Evolutionary conservation across 2,113 vertebrate species (phyloP), one percentile per base, ranked within the genome.

Genomic region (Perca fluviatilis): DNA sequence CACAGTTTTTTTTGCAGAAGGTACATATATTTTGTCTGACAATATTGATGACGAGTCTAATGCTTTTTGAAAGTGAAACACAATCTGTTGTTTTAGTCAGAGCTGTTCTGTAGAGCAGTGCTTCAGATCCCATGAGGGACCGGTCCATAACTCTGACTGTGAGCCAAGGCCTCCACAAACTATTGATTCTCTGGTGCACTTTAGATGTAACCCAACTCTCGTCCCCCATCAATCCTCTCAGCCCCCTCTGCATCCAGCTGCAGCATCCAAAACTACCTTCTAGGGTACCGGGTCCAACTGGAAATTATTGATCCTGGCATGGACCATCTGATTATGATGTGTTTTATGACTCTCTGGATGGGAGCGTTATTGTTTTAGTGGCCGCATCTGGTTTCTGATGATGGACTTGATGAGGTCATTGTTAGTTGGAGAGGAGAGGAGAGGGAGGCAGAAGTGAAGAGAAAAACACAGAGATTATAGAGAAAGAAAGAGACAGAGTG

Each of bases 181-280:
- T 83, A 93, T 93, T 33, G 93, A 94, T 93, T 74, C 88, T 71
- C 80, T 51, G 49, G 83, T 89, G 93, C 93, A 93, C 93, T 94
- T 93, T 93, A 93, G 86, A 86, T 91, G 93, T 89, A 94, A 94
- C 91, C 91, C 85, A 81, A 93, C 91, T 87, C 93, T 71, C 64
- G 14, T 61, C 80, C 79, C 25, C 84, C 90, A 86, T 85, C 86
- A 83, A 71, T 86, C 80, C 90, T 54, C 76, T 72, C 85, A 77
- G 8, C 80, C 79, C 63, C 77, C 54, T 72, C 74, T 66, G 74
- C 66, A 56, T 80, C 92, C 79, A 51, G n/a, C 84, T 77, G 83
- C 80, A 85, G 84, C 89, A 90, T 89, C 92, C 83, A 88, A 86
- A 90, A 64, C 74, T 67, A 78, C 77, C 86, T 86, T 73, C 67